These are phyloP conservation scores for Phoeniculus purpureus DNA, from an alignment of 2,797 vertebrate genomes.

Conservation along the genomic window DNA sequence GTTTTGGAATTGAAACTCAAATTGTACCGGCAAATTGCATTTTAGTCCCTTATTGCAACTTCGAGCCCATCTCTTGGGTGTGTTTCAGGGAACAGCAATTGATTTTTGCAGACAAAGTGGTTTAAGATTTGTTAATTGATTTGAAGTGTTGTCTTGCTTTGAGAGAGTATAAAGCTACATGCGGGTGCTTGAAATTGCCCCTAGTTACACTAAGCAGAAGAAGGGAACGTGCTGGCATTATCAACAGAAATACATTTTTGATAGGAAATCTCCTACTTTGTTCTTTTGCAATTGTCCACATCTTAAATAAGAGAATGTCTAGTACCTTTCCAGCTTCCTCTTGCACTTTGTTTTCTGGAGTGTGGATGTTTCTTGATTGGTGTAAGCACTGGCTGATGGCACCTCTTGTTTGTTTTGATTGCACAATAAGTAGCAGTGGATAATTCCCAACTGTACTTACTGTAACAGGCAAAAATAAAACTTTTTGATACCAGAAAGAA, in stretches of 20 bases:
- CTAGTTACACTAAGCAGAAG: background rate
- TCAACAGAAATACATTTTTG: background rate
- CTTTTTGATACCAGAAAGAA: background rate
- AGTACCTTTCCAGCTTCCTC: background rate
- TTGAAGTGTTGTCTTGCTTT: background rate
- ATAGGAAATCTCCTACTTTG: background rate
- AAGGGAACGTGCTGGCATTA: background rate
- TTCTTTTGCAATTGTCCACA: background rate
- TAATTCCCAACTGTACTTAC: background rate
- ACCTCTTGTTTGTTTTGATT: background rate
- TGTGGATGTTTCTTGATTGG: background rate
- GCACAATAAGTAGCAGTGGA: background rate
- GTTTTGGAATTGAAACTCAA: background rate
- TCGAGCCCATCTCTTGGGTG: background rate
- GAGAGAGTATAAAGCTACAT: background rate
- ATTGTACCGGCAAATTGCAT: background rate
- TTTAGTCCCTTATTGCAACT: background rate
- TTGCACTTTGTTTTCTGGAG: background rate
- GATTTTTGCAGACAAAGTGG: background rate
- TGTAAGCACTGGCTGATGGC: background rate
- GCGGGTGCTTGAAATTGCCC: slow-evolving; percentile 2
- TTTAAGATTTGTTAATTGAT: slow-evolving; percentile 18
- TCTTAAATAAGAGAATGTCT: background rate
- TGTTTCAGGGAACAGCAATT: background rate
- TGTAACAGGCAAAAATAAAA: background rate